Evolutionary conservation across 1,140 invertebrate genomes (phyloP).

Genomic region (Ptiloglossa arizonensis): DNA sequence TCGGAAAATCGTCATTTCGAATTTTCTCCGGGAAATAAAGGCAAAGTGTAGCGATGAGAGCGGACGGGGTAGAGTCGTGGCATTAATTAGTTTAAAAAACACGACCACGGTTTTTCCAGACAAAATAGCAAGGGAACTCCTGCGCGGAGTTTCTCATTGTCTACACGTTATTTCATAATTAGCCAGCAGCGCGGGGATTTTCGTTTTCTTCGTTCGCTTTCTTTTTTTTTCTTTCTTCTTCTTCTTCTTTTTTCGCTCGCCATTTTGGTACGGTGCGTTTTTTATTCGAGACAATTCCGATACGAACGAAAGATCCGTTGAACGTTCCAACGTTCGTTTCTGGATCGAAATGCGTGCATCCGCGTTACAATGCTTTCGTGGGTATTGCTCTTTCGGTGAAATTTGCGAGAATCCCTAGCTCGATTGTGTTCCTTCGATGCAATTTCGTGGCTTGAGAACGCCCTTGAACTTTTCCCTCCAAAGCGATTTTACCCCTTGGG

Average conservation of each 20-base stretch:
- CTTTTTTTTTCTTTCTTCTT: no score
- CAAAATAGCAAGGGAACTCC: constrained; percentile 13
- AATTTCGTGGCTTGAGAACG: neutral
- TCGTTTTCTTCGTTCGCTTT: neutral
- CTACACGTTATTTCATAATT: constrained; percentile 53
- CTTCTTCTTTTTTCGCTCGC: no score
- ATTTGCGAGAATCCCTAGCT: neutral
- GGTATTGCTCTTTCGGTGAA: neutral
- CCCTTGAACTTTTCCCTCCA: neutral
- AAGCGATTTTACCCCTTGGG: neutral
- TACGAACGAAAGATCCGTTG: neutral
- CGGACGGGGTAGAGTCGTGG: neutral
- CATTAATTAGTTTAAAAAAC: constrained; percentile 55
- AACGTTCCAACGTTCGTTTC: neutral
- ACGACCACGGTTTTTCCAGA: constrained; percentile 21
- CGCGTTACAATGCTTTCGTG: no score
- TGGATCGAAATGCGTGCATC: neutral
- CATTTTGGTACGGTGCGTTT: neutral
- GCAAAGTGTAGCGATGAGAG: neutral
- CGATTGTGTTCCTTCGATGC: no score
- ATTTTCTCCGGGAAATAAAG: constrained; percentile 16
- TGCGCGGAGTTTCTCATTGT: neutral
- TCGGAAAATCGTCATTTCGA: constrained; percentile 27
- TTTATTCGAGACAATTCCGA: neutral
- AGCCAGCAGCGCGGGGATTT: constrained; percentile 14